Conservation (phyloP, 2,113 vertebrate species). For the Charina bottae region DNA sequence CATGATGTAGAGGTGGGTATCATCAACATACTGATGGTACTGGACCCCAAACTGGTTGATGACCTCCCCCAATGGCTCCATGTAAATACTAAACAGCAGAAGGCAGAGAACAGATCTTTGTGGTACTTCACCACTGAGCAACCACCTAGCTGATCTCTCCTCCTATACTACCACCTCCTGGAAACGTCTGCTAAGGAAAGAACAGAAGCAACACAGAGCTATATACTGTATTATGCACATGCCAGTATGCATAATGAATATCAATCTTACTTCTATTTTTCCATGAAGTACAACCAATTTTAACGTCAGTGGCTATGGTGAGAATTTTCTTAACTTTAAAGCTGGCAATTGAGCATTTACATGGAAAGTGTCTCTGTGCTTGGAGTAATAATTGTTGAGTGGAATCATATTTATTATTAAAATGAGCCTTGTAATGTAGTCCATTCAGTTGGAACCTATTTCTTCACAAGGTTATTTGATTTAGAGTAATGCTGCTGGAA, state of each 20-base stretch:
- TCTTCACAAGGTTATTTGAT: conserved; percentile 12
- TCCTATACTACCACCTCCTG: background rate
- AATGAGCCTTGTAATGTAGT: conserved; percentile 36
- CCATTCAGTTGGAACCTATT: conserved; percentile 45
- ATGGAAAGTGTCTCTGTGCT: conserved; percentile 39
- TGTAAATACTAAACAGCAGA: background rate
- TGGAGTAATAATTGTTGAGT: conserved; percentile 23
- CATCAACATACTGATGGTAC: background rate
- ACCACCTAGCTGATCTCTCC: background rate
- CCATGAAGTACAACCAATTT: conserved; percentile 19
- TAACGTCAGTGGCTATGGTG: conserved; percentile 44
- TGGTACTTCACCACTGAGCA: background rate
- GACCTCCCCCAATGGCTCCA: background rate
- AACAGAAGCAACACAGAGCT: background rate
- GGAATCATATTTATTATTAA: conserved; percentile 41
- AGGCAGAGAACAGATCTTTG: background rate
- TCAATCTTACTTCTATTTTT: conserved; percentile 37
- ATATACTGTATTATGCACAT: background rate
- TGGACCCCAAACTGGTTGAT: background rate
- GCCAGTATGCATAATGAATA: conserved; percentile 16
- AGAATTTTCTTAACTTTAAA: conserved; percentile 51
- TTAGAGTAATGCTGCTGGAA: conserved; percentile 10
- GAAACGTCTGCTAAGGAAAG: background rate
- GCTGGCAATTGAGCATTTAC: conserved; percentile 63
- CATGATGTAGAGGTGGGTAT: background rate